Base-by-base conservation (phyloP, 1,140 invertebrate genomes). In the Mizuhopecten yessoensis region DNA sequence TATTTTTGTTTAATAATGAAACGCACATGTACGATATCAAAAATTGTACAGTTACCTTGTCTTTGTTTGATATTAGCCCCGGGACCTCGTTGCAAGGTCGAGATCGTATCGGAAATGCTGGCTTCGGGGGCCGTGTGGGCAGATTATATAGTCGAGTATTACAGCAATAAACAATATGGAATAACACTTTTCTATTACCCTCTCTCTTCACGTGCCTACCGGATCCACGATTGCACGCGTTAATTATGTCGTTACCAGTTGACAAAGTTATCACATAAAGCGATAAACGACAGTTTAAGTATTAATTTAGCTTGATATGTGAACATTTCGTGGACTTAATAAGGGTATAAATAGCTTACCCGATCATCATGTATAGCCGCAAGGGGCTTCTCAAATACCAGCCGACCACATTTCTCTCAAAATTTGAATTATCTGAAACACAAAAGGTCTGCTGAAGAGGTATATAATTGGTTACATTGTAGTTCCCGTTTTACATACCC, bases 281-380 rank as follows among this genome's bases (percentile, higher is more conserved):
- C n/a, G 57, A 75, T 75, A 75, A 75, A 75, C 57, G 57, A 5
- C 57, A n/a, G n/a, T 75, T 75, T 75, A 75, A 75, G 57, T 75
- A 17, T 75, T 75, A 75, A 75, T 75, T 75, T 75, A 75, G 57
- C 57, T 29, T 29, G 57, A 75, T 29, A 75, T 0, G 23, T 75
- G 57, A 17, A 7, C n/a, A n/a, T 75, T 75, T 17, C 9, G 57
- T 75, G 23, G 57, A n/a, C n/a, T 75, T 75, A 75, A 75, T 75
- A 75, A 75, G n/a, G 57, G 57, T 75, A 75, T 75, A 75, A 75
- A 3, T 7, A 75, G 45, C 20, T 49, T 49, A 7, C 17, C n/a
- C 57, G 23, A 75, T n/a, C n/a, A 75, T n/a, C 57, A 7, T 17
- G 17, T 45, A 17, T 45, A 45, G 17, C 42, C 57, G 23, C n/a